phyloP scores from a whole-genome alignment of 2,797 vertebrate species.

The Phataginus tetradactyla region DNA sequence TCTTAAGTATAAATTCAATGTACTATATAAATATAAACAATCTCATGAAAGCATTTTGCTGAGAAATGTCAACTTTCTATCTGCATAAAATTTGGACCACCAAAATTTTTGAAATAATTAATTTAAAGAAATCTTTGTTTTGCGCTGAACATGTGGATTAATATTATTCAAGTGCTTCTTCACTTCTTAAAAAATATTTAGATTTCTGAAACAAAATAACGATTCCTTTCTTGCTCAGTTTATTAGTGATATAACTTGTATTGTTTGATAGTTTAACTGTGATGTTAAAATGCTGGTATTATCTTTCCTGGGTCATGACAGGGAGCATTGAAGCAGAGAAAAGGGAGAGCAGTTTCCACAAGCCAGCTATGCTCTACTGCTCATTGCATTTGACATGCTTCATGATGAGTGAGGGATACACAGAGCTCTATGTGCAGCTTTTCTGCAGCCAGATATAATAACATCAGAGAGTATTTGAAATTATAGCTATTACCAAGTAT shows the following conservation, averaged over 20 bases:
- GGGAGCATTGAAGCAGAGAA: slow-evolving; percentile 77
- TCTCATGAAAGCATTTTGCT: neutral
- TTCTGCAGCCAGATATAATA: neutral
- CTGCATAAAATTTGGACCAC: neutral
- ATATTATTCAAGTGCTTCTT: neutral
- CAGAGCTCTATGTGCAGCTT: neutral
- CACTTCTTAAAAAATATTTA: neutral
- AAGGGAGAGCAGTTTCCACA: slow-evolving; percentile 74
- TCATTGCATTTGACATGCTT: slow-evolving; percentile 77
- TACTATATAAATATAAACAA: neutral
- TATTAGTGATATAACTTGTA: neutral
- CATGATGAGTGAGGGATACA: slow-evolving; percentile 64
- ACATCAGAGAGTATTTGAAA: neutral
- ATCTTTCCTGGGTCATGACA: slow-evolving; percentile 72
- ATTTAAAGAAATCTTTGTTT: neutral
- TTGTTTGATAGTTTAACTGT: neutral
- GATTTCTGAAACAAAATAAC: neutral
- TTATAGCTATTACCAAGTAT: neutral
- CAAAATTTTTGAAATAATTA: neutral
- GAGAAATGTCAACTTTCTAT: neutral
- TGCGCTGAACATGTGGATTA: neutral
- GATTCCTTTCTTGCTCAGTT: neutral
- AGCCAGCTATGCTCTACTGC: slow-evolving; percentile 74
- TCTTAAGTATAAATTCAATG: neutral
- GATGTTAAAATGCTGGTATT: slow-evolving; percentile 40